phyloP scores from a whole-genome alignment of 2,797 vertebrate genomes.

The Ctenosaura bakeri region DNA sequence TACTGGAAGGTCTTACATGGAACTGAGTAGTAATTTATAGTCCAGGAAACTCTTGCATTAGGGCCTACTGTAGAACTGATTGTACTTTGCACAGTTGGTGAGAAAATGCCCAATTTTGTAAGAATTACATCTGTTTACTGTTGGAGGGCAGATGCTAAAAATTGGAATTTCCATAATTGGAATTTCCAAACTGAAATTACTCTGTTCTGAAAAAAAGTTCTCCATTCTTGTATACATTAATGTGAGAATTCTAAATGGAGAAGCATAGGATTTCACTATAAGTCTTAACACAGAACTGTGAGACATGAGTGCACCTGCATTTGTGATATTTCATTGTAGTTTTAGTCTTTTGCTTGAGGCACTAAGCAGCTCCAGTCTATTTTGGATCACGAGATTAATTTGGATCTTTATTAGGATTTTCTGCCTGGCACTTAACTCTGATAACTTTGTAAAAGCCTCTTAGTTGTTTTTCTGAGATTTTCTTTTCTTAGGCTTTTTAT shows the following conservation, averaged over 20 bases:
- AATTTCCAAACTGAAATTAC: not conserved
- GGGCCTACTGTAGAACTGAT: not conserved
- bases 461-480: not conserved
- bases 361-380: not conserved
- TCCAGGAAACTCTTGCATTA: not conserved
- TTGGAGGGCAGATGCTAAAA: not conserved
- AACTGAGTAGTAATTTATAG: not conserved
- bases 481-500: not conserved
- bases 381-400: conserved; percentile 11
- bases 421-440: not conserved
- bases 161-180: not conserved
- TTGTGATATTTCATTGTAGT: not conserved
- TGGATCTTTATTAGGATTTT: not conserved
- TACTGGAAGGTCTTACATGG: not conserved
- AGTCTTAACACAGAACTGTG: not conserved
- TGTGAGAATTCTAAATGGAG: not conserved
- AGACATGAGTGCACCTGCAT: not conserved
- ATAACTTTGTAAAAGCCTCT: not conserved
- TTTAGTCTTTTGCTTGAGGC: not conserved
- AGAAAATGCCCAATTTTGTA: not conserved
- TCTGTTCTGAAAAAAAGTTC: not conserved
- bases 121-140: not conserved
- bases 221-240: not conserved
- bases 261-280: not conserved
- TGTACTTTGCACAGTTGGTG: not conserved